A percentile compares a stretch with the other conserved stretches of the same genome.
These are phyloP conservation scores for Beaufortia kweichowensis DNA, from an alignment of 2,113 vertebrate genomes.

Conservation along the genomic window DNA sequence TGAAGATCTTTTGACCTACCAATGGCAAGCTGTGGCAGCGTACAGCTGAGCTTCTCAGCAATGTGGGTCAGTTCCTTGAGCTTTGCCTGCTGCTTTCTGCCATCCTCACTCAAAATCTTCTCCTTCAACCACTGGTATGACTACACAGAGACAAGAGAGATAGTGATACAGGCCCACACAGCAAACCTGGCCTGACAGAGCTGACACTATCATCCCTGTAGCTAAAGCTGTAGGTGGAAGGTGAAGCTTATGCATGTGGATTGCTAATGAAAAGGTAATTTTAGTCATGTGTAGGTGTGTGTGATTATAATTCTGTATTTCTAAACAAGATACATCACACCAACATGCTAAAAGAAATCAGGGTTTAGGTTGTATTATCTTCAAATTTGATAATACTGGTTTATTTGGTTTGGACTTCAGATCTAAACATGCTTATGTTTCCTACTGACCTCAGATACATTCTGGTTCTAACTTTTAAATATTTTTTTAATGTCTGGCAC, in stretches of 20 bases:
- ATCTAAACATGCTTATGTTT: no score
- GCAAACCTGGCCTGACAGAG: background rate
- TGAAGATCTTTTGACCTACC: slow-evolving; percentile 72
- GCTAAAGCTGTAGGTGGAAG: background rate
- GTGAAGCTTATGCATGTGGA: no score
- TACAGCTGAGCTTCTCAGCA: slow-evolving; percentile 89
- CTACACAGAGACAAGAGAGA: slow-evolving; percentile 62
- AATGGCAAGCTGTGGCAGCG: slow-evolving; percentile 91
- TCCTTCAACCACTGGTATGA: slow-evolving; percentile 97
- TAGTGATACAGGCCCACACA: slow-evolving; percentile 2
- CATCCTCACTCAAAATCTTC: slow-evolving; percentile 91
- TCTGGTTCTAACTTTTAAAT: background rate
- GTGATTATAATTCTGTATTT: no score
- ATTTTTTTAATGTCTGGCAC: background rate
- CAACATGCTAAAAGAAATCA: background rate
- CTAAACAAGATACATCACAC: no score
- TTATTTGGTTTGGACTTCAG: no score
- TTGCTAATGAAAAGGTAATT: background rate
- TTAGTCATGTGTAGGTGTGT: background rate
- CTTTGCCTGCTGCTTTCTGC: slow-evolving; percentile 90
- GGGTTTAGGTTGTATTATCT: no score
- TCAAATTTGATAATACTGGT: no score
- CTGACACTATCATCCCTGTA: background rate
- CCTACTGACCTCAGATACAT: background rate
- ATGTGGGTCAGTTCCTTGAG: slow-evolving; percentile 90